Percentiles rank a stretch among this genome's conserved stretches.
phyloP scores from a whole-genome alignment of 2,797 vertebrate species.

The Neostethus bicornis region DNA sequence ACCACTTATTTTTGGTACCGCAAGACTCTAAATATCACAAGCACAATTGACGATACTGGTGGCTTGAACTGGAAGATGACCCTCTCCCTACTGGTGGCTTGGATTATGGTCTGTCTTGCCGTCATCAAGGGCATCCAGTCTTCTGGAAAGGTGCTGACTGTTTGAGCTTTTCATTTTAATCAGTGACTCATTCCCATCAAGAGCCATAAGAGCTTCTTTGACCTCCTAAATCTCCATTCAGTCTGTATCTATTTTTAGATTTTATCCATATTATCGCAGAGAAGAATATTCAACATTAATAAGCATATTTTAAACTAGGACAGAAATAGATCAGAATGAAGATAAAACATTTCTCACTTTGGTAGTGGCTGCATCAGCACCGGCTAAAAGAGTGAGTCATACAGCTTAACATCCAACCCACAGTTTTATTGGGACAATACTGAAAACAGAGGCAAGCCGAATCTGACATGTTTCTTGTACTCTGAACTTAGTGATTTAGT shows the following conservation, averaged over 20 bases:
- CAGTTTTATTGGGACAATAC: slow-evolving; percentile 40
- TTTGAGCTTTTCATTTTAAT: slow-evolving; percentile 26
- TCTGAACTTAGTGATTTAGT: slow-evolving; percentile 51
- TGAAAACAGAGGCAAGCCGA: slow-evolving; percentile 24
- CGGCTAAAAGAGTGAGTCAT: slow-evolving; percentile 64
- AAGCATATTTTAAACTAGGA: slow-evolving; percentile 54
- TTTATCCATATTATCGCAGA: slow-evolving; percentile 61
- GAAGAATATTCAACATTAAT: slow-evolving; percentile 61
- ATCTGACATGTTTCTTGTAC: slow-evolving; percentile 46
- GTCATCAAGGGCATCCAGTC: slow-evolving; percentile 98
- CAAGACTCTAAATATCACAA: slow-evolving; percentile 93
- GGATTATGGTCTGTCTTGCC: slow-evolving; percentile 93
- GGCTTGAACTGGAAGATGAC: slow-evolving; percentile 98
- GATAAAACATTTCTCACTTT: slow-evolving; percentile 47
- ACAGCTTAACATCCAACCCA: slow-evolving; percentile 47
- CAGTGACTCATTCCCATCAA: slow-evolving; percentile 22
- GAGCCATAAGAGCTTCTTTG: slow-evolving; percentile 36
- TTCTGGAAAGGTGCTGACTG: slow-evolving; percentile 70
- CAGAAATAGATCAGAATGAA: slow-evolving; percentile 37
- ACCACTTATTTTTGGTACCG: slow-evolving; percentile 99
- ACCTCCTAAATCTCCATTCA: slow-evolving; percentile 36
- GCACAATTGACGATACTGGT: slow-evolving; percentile 90
- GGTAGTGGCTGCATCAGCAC: slow-evolving; percentile 56
- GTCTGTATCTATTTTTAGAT: slow-evolving; percentile 49
- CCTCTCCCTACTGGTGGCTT: slow-evolving; percentile 90